Conservation (phyloP, 2,113 vertebrate genomes). For the Tretioscincus oriximinensis region DNA sequence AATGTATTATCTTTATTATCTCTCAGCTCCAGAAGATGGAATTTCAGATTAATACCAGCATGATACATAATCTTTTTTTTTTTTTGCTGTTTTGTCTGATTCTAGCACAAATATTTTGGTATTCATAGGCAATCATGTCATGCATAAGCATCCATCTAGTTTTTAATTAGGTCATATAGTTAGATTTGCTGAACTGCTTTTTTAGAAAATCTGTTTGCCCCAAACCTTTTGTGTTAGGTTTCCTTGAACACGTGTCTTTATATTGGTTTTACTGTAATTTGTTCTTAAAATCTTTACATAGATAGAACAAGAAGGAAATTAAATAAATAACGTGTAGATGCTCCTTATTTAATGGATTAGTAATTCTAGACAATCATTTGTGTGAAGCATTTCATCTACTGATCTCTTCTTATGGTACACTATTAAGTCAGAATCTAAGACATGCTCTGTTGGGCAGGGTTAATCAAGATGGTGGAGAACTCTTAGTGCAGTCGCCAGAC, state of each 20-base stretch:
- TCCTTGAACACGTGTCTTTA: not conserved
- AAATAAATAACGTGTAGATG: no score
- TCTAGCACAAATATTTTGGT: not conserved
- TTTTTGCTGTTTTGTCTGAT: not conserved
- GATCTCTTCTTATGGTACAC: not conserved
- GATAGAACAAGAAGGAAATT: no score
- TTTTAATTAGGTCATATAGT: slow-evolving; percentile 16
- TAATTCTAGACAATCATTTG: not conserved
- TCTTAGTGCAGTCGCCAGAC: not conserved
- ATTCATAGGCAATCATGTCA: not conserved
- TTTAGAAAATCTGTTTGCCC: not conserved
- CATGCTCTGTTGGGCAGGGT: not conserved
- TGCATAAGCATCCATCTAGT: not conserved
- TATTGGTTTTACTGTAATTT: no score
- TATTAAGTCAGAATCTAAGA: not conserved
- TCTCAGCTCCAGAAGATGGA: not conserved
- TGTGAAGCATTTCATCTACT: not conserved
- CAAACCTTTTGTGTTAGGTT: not conserved
- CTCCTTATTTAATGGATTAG: not conserved
- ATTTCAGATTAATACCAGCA: not conserved
- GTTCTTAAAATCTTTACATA: no score
- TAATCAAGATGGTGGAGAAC: not conserved
- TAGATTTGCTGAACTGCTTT: not conserved
- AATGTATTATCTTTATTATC: not conserved
- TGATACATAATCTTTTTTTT: not conserved